These are phyloP conservation scores for Galbula dea DNA, from an alignment of 2,113 vertebrate genomes.

Conservation along the genomic window DNA sequence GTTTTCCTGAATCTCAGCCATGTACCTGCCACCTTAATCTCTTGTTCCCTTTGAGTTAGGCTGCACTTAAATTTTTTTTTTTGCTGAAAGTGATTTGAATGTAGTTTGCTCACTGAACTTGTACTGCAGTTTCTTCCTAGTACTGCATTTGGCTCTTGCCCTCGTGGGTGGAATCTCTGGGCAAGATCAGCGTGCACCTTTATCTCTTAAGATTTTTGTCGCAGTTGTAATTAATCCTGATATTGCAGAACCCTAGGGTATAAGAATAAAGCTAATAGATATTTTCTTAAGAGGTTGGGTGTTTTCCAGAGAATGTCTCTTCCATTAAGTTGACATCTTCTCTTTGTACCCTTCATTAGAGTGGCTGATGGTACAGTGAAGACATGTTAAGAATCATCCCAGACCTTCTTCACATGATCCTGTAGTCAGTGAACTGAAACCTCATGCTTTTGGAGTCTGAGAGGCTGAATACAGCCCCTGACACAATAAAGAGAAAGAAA, in stretches of 20 bases:
- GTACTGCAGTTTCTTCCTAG: not conserved
- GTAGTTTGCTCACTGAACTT: not conserved
- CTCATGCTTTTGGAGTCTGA: not conserved
- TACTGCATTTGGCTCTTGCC: not conserved
- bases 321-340: not conserved
- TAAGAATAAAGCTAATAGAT: not conserved
- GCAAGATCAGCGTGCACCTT: not conserved
- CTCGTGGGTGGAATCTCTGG: not conserved
- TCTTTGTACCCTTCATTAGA: not conserved
- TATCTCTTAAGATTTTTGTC: conserved; percentile 2
- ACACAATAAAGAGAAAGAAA: not conserved
- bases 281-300: conserved; percentile 27
- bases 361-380: not conserved
- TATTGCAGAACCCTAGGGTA: not conserved
- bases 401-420: not conserved
- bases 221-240: conserved; percentile 15
- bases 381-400: not conserved
- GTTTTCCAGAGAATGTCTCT: not conserved
- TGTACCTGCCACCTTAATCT: not conserved
- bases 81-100: not conserved
- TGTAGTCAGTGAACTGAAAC: not conserved
- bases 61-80: not conserved
- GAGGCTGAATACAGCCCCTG: not conserved
- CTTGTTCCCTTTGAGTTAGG: not conserved
- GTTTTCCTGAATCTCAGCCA: not conserved